phyloP scores from a whole-genome alignment of 1,140 invertebrate genomes.

The Aplysia californica region DNA sequence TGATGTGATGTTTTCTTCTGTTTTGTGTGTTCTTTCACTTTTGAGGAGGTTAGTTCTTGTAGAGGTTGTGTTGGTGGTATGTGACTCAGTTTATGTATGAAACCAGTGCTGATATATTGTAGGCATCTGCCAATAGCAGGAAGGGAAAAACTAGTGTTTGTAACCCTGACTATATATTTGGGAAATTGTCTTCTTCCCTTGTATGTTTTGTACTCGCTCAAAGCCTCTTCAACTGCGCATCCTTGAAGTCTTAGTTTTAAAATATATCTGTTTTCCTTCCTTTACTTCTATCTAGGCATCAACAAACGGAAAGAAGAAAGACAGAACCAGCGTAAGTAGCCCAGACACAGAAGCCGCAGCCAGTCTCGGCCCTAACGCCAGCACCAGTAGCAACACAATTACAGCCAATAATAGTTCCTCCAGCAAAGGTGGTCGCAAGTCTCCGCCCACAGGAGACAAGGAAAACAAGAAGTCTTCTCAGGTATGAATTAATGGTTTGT shows the following conservation, averaged over 20 bases:
- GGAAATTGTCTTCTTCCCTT: no score
- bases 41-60: no score
- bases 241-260: background rate
- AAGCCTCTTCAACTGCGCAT: no score
- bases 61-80: no score
- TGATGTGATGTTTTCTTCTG: no score
- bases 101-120: no score
- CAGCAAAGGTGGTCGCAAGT: slow-evolving; percentile 62
- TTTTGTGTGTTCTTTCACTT: no score
- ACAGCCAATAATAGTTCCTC: slow-evolving; percentile 37
- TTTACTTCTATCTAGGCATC: background rate
- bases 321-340: slow-evolving; percentile 55
- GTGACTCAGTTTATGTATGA: no score
- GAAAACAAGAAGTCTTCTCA: slow-evolving; percentile 11
- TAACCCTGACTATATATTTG: no score
- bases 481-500: background rate
- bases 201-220: no score
- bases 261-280: background rate
- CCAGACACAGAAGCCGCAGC: slow-evolving; percentile 54
- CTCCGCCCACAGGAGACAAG: slow-evolving; percentile 68
- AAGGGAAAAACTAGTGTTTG: no score
- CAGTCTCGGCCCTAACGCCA: background rate
- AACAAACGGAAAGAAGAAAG: slow-evolving; percentile 39
- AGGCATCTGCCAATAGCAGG: no score
- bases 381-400: background rate